Percentiles rank a stretch among this genome's conserved stretches.
Conservation (phyloP, 1,140 invertebrate species). For the Papilio glaucus region DNA sequence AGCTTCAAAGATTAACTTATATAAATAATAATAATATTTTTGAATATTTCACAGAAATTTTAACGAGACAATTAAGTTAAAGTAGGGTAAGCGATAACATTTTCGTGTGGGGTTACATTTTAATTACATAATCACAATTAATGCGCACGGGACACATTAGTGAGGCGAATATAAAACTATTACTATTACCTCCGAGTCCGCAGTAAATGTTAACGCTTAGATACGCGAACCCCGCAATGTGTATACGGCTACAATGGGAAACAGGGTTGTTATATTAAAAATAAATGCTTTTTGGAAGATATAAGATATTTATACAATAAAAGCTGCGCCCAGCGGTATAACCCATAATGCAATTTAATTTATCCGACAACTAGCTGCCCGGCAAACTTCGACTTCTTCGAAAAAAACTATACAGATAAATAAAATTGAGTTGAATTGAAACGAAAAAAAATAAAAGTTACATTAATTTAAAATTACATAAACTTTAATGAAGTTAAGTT, state of each 20-base stretch:
- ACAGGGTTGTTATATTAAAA: neutral
- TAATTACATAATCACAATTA: neutral
- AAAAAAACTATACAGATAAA: too few relatives aligned
- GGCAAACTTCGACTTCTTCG: too few relatives aligned
- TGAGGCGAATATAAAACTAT: neutral
- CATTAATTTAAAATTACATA: too few relatives aligned
- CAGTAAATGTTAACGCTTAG: neutral
- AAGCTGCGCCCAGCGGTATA: too few relatives aligned
- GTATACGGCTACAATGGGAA: neutral
- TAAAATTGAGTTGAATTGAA: too few relatives aligned
- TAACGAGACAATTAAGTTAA: neutral
- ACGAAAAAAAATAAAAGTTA: too few relatives aligned
- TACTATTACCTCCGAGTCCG: neutral
- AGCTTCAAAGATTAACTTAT: neutral
- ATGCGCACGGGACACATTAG: neutral
- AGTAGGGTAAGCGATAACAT: neutral
- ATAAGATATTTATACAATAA: too few relatives aligned
- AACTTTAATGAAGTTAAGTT: too few relatives aligned
- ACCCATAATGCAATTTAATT: too few relatives aligned
- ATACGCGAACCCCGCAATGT: neutral
- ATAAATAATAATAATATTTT: too few relatives aligned
- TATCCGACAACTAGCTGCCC: too few relatives aligned
- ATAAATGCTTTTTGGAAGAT: neutral
- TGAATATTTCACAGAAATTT: neutral
- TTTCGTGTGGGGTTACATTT: neutral